Conservation (phyloP, 2,797 vertebrate species). For the Parauchenoglanis ngamensis region DNA sequence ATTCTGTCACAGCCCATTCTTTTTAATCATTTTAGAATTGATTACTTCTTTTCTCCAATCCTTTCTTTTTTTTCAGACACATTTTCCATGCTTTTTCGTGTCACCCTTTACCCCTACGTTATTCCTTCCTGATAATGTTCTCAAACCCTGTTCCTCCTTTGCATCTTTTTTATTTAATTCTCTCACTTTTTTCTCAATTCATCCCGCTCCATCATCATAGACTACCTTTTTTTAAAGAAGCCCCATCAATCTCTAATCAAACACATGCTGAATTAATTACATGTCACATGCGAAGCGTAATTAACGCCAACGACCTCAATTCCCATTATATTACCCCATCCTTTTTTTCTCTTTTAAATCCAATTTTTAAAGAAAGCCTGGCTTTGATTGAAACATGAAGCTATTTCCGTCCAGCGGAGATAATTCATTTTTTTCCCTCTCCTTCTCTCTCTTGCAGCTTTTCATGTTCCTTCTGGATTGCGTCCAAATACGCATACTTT, state of each 20-base stretch:
- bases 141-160: background rate
- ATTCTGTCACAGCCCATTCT: background rate
- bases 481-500: constrained; percentile 34
- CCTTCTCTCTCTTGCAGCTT: constrained; percentile 31
- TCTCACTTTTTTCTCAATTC: constrained; percentile 47
- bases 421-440: constrained; percentile 48
- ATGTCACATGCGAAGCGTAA: constrained; percentile 68
- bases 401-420: constrained; percentile 56
- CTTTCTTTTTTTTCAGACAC: background rate
- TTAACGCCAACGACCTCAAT: constrained; percentile 69
- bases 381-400: constrained; percentile 56
- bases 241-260: constrained; percentile 66
- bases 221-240: constrained; percentile 43
- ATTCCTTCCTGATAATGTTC: background rate
- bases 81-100: constrained; percentile 14
- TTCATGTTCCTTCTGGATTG: constrained; percentile 33
- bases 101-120: constrained; percentile 19
- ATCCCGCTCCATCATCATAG: constrained; percentile 64
- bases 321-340: constrained; percentile 53
- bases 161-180: constrained; percentile 28
- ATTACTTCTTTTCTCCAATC: constrained; percentile 26
- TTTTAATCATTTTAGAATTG: constrained; percentile 11
- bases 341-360: constrained; percentile 38
- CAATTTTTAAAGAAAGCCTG: constrained; percentile 43
- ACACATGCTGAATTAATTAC: constrained; percentile 70